Conservation (phyloP, 1,140 invertebrate species). For the Pogonus chalceus region DNA sequence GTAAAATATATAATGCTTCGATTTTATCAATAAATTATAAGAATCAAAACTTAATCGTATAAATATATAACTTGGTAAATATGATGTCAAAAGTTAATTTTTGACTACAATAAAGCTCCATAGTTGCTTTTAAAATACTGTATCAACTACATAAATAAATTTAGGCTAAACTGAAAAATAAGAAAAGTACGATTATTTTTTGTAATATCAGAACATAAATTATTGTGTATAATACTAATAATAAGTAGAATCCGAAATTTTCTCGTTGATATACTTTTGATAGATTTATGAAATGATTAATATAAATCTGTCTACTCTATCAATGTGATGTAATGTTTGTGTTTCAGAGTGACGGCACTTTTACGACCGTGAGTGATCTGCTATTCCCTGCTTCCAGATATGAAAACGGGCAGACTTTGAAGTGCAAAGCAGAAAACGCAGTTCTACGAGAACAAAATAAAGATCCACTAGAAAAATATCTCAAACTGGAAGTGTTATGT, state of each 20-base stretch:
- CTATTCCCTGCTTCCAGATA: constrained; percentile 68
- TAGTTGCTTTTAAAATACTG: too few relatives aligned
- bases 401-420: constrained; percentile 68
- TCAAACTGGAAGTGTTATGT: constrained; percentile 72
- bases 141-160: too few relatives aligned
- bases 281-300: not conserved
- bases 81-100: too few relatives aligned
- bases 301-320: not conserved
- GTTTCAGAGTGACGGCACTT: constrained; percentile 62
- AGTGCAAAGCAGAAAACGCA: constrained; percentile 70
- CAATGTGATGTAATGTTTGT: not conserved
- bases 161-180: too few relatives aligned
- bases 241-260: not conserved
- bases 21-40: too few relatives aligned
- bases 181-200: too few relatives aligned
- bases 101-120: too few relatives aligned
- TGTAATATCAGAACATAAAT: too few relatives aligned
- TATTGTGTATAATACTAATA: not conserved
- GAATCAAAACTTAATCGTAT: too few relatives aligned
- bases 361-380: constrained; percentile 62
- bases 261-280: not conserved
- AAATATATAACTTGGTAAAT: too few relatives aligned
- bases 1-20: too few relatives aligned
- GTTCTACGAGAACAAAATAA: constrained; percentile 62
- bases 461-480: constrained; percentile 55